These are phyloP conservation scores for Eospalax fontanierii DNA, from an alignment of 2,797 vertebrate genomes.

Conservation along the genomic window DNA sequence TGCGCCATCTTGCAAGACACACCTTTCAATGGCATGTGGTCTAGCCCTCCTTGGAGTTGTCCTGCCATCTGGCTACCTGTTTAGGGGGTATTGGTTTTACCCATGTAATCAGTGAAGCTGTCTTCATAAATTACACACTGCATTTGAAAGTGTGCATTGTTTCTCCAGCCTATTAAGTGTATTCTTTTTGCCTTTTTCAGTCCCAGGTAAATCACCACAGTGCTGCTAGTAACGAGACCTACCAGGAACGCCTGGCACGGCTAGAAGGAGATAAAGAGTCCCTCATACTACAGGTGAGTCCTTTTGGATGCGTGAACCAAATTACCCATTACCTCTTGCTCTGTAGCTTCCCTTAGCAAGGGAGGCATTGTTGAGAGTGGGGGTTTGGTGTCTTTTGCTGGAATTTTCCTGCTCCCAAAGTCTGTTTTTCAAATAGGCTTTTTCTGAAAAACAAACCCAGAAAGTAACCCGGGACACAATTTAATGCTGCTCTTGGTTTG, in stretches of 20 bases:
- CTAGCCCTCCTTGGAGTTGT: conserved; percentile 62
- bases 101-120: conserved; percentile 57
- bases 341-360: not conserved
- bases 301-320: not conserved
- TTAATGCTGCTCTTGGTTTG: conserved; percentile 22
- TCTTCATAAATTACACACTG: not conserved
- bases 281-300: conserved; percentile 95
- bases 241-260: conserved; percentile 95
- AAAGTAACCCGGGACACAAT: conserved; percentile 1
- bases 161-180: conserved; percentile 64
- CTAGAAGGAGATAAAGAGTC: conserved; percentile 99
- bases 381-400: not conserved
- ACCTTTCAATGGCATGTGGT: conserved; percentile 77
- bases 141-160: conserved; percentile 64
- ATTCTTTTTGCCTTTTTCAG: conserved; percentile 60
- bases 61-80: conserved; percentile 78
- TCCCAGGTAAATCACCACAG: conserved; percentile 93
- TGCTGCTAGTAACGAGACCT: conserved; percentile 93
- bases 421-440: conserved; percentile 22
- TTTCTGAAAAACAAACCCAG: conserved; percentile 58
- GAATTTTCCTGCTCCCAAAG: not conserved
- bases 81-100: conserved; percentile 71
- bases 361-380: not conserved
- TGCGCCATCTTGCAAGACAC: conserved; percentile 69
- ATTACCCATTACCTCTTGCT: conserved; percentile 2